Conservation (phyloP, 2,888 invertebrate genomes). For the Cheilosia grossa region DNA sequence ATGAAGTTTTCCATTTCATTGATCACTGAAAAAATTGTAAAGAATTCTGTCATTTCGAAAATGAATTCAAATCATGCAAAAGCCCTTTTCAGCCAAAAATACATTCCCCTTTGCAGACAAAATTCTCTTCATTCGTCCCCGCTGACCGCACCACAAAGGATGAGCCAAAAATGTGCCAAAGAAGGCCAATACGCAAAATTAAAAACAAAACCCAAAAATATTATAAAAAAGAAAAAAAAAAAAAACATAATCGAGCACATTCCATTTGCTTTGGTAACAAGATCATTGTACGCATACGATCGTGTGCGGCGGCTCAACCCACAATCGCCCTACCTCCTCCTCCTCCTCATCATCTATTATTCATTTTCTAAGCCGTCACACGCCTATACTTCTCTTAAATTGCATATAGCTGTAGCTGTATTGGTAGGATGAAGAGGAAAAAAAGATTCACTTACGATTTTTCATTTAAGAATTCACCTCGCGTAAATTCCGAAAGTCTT, state of each 20-base stretch:
- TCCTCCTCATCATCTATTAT: constrained; percentile 39
- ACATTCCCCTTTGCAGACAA: too few relatives aligned
- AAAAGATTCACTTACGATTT: constrained; percentile 82
- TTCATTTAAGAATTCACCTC: constrained; percentile 84
- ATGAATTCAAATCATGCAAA: too few relatives aligned
- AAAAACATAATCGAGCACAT: constrained; percentile 49
- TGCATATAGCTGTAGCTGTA: background rate
- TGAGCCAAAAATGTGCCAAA: constrained; percentile 1
- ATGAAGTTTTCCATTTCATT: too few relatives aligned
- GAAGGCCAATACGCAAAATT: constrained; percentile 16
- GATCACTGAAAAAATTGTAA: too few relatives aligned
- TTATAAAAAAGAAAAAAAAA: background rate
- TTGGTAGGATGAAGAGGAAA: constrained; percentile 76
- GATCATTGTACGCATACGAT: constrained; percentile 67
- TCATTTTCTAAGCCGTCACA: constrained; percentile 40
- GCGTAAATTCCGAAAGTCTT: constrained; percentile 84
- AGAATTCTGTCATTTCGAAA: too few relatives aligned
- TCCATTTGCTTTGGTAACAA: constrained; percentile 70
- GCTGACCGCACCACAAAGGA: background rate
- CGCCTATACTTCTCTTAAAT: constrained; percentile 16
- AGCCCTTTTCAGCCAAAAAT: too few relatives aligned
- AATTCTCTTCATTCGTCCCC: background rate
- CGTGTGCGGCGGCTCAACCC: constrained; percentile 12
- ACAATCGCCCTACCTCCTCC: constrained; percentile 19
- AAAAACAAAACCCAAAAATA: constrained; percentile 3